Evolutionary conservation across 64 coral and sea anemone species (phyloP), one percentile per base, ranked within the genome.

Genomic region (Montipora efflorescens): DNA sequence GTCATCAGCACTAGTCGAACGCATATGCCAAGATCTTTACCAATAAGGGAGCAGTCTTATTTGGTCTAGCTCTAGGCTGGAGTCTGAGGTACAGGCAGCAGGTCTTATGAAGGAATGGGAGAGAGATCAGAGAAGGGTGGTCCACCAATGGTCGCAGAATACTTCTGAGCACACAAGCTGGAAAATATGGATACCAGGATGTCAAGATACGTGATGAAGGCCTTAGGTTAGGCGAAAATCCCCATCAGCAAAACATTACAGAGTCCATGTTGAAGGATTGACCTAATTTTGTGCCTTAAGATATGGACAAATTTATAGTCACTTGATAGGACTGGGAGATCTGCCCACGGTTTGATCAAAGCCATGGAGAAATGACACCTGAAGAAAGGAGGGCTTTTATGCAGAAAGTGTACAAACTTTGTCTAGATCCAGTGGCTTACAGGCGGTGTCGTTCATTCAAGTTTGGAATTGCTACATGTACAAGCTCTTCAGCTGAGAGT

Each of bases 351-450:
- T 87, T 87, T 53, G 2, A 57, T 16, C 67, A 77, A 79, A 55
- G 57, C 23, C 76, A 83, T 74, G 70, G 74, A 47, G 73, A 77
- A 66, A 82, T 93, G 55, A 78, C 72, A 9, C 81, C 58, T 61
- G 73, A 93, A 20, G 91, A 93, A 76, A 49, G 91, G 73, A 76
- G 78, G 59, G 71, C 23, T 85, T 72, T 55, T 13, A 59, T 92
- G 78, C 58, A 76, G 79, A 82, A 57, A 58, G 23, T 85, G 14
- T 11, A 48, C 47, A 93, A 68, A 77, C 52, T 93, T 8, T 78
- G 75, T 20, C 85, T 84, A 94, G 92, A 94, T 62, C 76, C 92
- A 50, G 62, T 21, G n/a, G 74, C 92, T n/a, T 94, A 89, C 78
- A 89, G 81, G 83, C 52, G 74, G 75, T 87, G 82, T 76, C 75